Base-by-base conservation (phyloP, 2,113 vertebrate species). In the Tyrannus savana region DNA sequence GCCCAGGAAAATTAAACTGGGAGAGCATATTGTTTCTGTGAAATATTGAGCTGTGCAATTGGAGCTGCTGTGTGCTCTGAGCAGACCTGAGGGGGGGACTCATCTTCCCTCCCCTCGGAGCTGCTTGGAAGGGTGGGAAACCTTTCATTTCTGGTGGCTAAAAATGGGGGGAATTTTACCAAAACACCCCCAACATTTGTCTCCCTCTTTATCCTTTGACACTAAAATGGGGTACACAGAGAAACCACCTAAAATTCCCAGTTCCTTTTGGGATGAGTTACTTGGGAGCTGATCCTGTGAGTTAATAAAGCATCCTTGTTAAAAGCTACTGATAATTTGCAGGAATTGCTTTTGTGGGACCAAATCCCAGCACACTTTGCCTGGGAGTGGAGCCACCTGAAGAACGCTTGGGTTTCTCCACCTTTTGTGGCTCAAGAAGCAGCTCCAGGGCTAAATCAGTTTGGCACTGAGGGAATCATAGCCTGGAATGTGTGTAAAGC, bases 241-340 rank as follows among this genome's bases (percentile, higher is more conserved):
- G 53, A 37, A 37, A 33, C 2, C 35, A 6, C 46, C 59, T n/a
- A 31, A 1, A 33, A 33, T 69, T 39, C 18, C 28, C 21, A 30
- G 50, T 18, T 31, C 35, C 68, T 44, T 42, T 31, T 12, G 39
- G 19, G 39, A 16, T 44, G 31, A 30, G 25, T 67, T 46, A 28
- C 9, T 47, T 9, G n/a, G 3, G 27, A 47, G 28, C 13, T 33
- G 3, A 17, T 33, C 4, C 31, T 14, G n/a, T 16, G 6, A 11
- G 22, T 24, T 16, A 46, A 37, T 31, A 7, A 46, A 22, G 7
- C 31, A 9, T 12, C 31, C 8, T 12, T n/a, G 42, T 31, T 3
- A 6, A 12, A n/a, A 47, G 12, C 28, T 7, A 1, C 59, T 28
- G 6, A 6, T 1, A 3, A 9, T n/a, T 33, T 24, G 22, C n/a